phyloP scores from a whole-genome alignment of 2,888 invertebrate genomes.

The Lasioglossum pauxillum region DNA sequence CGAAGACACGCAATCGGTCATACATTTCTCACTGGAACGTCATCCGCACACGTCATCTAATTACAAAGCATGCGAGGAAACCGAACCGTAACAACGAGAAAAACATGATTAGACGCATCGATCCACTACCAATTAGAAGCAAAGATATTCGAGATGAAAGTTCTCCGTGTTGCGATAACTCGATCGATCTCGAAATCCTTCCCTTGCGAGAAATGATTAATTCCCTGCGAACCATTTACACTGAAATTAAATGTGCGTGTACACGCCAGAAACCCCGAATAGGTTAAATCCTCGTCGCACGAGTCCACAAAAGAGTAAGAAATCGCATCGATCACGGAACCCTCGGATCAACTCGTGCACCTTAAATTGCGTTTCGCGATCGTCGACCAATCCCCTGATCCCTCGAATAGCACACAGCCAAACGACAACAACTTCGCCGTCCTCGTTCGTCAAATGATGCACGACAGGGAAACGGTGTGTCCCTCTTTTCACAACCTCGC shows the following conservation, averaged over 20 bases:
- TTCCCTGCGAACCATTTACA: no score
- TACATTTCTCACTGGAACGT: neutral
- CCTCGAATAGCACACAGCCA: neutral
- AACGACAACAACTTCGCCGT: neutral
- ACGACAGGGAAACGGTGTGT: neutral
- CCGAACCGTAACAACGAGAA: neutral
- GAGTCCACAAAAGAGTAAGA: neutral
- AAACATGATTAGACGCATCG: neutral
- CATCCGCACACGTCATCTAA: neutral
- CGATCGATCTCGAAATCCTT: no score
- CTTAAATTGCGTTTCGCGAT: slow-evolving; percentile 5
- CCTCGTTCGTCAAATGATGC: slow-evolving; percentile 17
- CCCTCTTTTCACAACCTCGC: neutral
- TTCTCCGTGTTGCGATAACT: neutral
- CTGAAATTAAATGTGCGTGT: neutral
- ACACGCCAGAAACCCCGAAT: neutral
- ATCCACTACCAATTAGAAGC: neutral
- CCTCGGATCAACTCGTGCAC: neutral
- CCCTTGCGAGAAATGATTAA: no score
- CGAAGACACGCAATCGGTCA: slow-evolving; percentile 1
- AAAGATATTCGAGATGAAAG: neutral
- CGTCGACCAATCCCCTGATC: neutral
- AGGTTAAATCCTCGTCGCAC: neutral
- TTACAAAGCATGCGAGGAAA: neutral
- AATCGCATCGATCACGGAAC: slow-evolving; percentile 23